A percentile compares a stretch with the other conserved stretches of the same genome.
Evolutionary conservation across 2,888 invertebrate species (phyloP).

Genomic region (Eucera pruinosa): DNA sequence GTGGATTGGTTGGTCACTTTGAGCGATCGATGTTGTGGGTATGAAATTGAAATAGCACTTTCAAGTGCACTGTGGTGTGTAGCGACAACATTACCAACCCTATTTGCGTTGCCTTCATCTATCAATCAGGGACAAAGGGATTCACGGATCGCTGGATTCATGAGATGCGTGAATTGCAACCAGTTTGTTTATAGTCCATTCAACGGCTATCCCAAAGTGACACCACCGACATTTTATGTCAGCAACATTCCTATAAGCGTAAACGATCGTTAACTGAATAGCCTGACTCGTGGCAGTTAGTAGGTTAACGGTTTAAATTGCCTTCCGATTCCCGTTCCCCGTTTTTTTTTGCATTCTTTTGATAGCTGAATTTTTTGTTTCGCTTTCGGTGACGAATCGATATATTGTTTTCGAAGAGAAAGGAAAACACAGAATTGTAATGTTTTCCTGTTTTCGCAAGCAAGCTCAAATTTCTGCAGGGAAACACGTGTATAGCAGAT

Average conservation of each 20-base stretch:
- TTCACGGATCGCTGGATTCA: conserved; percentile 67
- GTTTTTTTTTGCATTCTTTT: too few species aligned
- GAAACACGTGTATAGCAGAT: background rate
- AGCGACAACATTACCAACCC: conserved; percentile 62
- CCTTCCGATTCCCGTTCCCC: background rate
- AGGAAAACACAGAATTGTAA: background rate
- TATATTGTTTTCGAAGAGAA: too few species aligned
- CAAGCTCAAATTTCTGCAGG: background rate
- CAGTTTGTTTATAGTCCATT: conserved; percentile 36
- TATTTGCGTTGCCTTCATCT: conserved; percentile 71
- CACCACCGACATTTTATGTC: conserved; percentile 47
- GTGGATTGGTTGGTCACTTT: conserved; percentile 49
- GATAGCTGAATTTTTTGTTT: too few species aligned
- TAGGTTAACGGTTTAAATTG: conserved; percentile 5
- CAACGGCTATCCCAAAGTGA: conserved; percentile 32
- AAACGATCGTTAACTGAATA: conserved; percentile 30
- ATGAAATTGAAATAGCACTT: conserved; percentile 72
- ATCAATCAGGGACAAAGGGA: conserved; percentile 76
- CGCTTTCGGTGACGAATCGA: background rate
- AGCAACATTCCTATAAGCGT: conserved; percentile 49
- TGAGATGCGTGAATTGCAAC: conserved; percentile 64
- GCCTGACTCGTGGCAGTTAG: background rate
- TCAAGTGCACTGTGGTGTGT: conserved; percentile 59
- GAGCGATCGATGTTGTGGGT: conserved; percentile 56
- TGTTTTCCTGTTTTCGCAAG: background rate